phyloP scores from a whole-genome alignment of 92 coral and sea anemone species.

The Zoanthus sociatus region DNA sequence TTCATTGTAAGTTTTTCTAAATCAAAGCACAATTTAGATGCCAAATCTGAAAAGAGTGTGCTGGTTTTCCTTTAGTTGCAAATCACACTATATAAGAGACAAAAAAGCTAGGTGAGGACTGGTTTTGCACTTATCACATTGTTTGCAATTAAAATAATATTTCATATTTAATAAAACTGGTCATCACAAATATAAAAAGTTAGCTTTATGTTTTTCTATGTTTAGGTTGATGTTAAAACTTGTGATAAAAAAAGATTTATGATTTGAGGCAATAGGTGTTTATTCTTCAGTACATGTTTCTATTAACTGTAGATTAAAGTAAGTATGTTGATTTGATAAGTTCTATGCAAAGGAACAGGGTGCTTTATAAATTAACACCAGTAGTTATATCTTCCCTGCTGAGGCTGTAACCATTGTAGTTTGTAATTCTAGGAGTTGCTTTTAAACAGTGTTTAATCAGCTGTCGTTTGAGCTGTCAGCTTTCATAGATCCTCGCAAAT shows the following conservation, averaged over 20 bases:
- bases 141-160: background rate
- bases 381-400: conserved; percentile 10
- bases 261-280: background rate
- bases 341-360: background rate
- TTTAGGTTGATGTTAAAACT: background rate
- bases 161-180: background rate
- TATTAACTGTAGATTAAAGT: background rate
- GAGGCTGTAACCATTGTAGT: conserved; percentile 1
- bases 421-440: background rate
- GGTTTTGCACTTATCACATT: too few relatives aligned
- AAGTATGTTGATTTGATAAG: background rate
- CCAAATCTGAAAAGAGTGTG: too few relatives aligned
- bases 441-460: background rate
- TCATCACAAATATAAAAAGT: background rate
- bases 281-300: background rate
- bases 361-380: background rate
- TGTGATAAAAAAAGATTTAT: background rate
- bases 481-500: background rate
- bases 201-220: background rate
- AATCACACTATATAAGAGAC: too few relatives aligned
- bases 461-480: background rate
- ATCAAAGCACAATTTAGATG: too few relatives aligned
- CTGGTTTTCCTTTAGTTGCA: too few relatives aligned
- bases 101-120: background rate
- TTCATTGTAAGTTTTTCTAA: too few relatives aligned